Conservation (phyloP, 2,888 invertebrate genomes). For the Cactoblastis cactorum region DNA sequence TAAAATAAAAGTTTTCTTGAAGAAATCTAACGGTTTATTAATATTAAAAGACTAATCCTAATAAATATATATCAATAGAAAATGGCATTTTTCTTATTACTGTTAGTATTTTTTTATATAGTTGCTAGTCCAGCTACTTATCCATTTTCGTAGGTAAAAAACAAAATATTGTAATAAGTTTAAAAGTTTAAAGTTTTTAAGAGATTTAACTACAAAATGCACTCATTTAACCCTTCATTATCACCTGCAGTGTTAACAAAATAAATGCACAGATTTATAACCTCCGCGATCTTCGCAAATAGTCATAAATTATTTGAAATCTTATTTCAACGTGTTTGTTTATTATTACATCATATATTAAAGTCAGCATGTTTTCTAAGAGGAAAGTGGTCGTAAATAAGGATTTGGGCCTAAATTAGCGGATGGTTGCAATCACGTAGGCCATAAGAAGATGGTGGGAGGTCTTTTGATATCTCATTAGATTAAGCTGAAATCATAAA, state of each 20-base stretch:
- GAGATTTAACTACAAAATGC: not conserved
- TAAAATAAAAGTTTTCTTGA: no score
- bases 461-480: conserved; percentile 12
- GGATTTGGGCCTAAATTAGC: conserved; percentile 12
- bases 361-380: not conserved
- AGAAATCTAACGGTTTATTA: no score
- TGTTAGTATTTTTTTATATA: no score
- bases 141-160: no score
- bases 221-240: not conserved
- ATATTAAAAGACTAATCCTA: no score
- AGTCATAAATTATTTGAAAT: not conserved
- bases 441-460: conserved; percentile 4
- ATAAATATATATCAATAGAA: no score
- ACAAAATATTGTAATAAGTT: no score
- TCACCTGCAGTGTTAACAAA: not conserved
- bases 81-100: no score
- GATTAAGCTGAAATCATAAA: conserved; percentile 10
- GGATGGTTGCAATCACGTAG: conserved; percentile 12
- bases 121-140: no score
- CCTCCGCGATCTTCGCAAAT: not conserved
- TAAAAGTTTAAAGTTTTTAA: no score
- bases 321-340: conserved; percentile 3
- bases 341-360: no score
- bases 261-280: not conserved
- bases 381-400: conserved; percentile 6